Base-by-base conservation (phyloP, 2,113 vertebrate genomes). In the Nycticebus coucang region DNA sequence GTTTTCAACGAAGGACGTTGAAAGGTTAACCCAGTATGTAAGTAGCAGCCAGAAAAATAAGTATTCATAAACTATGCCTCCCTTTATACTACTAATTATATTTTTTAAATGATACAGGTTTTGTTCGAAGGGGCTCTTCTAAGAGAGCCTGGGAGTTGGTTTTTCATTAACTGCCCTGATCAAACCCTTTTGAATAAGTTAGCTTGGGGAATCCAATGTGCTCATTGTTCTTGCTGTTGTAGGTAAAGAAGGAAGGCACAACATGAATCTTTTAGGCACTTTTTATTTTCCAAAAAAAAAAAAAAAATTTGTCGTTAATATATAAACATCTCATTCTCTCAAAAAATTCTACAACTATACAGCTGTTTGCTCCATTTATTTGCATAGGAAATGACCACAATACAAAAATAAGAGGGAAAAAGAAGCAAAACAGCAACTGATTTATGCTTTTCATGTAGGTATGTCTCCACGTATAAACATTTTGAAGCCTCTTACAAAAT, bases 401-500 rank as follows among this genome's bases (percentile, higher is more conserved):
- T 99, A 99, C 98, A 98, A 99, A 99, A 99, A 99, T 98, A 98
- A 98, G 98, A 98, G 95, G 91, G 90, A 74, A 97, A 95, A 98
- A 98, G 98, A 98, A 98, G 98, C 98, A 98, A 98, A 98, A 98
- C 98, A 99, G 98, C 98, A 98, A 98, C 98, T 87, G 83, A 97
- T 97, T 98, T 98, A 96, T 96, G 98, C 97, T 93, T 97, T 97
- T 98, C 84, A 91, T 96, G 95, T 97, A 95, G 97, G 96, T 97
- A 96, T 97, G 98, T 99, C 97, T 98, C 92, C 98, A 98, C 18
- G 98, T 98, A 99, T 98, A 99, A 99, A 99, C 98, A 99, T 98
- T 91, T 98, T 98, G 97, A 98, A 98, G 98, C 98, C 98, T 97
- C 96, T 98, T 99, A 99, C 98, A 99, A 99, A 99, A 99, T 98